These are phyloP conservation scores for Mamestra brassicae DNA, from an alignment of 2,888 invertebrate species.

Conservation along the genomic window DNA sequence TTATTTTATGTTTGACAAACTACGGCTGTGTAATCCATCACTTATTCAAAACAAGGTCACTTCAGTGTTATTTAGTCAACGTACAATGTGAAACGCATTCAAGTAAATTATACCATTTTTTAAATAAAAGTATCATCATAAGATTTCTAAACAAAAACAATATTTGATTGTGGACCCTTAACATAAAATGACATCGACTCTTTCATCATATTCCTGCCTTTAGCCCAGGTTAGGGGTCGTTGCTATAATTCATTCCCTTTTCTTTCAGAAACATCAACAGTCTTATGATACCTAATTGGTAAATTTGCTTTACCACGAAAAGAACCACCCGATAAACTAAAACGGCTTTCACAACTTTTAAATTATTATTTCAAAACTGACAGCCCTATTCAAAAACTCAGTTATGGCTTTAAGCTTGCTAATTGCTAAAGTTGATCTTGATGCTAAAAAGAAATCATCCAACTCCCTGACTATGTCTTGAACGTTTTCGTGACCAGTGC, in stretches of 20 bases:
- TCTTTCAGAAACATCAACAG: not conserved
- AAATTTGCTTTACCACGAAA: not conserved
- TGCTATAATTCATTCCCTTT: too few relatives aligned
- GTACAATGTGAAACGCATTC: too few relatives aligned
- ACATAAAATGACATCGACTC: too few relatives aligned
- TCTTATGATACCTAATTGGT: not conserved
- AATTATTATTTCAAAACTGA: slow-evolving; percentile 23
- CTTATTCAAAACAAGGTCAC: not conserved
- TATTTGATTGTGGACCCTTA: too few relatives aligned
- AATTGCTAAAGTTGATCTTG: slow-evolving; percentile 69
- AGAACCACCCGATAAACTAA: not conserved
- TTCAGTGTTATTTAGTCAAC: not conserved
- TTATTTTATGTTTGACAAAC: not conserved
- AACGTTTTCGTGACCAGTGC: not conserved
- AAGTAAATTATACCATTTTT: too few relatives aligned
- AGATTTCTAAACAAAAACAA: too few relatives aligned
- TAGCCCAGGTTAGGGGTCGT: too few relatives aligned
- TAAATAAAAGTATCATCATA: too few relatives aligned
- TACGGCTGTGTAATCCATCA: not conserved
- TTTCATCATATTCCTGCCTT: too few relatives aligned
- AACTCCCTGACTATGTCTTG: not conserved
- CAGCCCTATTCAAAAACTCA: slow-evolving; percentile 59
- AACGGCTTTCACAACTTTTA: not conserved
- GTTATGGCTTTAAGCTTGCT: slow-evolving; percentile 58
- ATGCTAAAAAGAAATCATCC: slow-evolving; percentile 65